Evolutionary conservation across 2,113 vertebrate genomes (phyloP), one percentile per base, ranked within the genome.

Genomic region (Toxotes chatareus): DNA sequence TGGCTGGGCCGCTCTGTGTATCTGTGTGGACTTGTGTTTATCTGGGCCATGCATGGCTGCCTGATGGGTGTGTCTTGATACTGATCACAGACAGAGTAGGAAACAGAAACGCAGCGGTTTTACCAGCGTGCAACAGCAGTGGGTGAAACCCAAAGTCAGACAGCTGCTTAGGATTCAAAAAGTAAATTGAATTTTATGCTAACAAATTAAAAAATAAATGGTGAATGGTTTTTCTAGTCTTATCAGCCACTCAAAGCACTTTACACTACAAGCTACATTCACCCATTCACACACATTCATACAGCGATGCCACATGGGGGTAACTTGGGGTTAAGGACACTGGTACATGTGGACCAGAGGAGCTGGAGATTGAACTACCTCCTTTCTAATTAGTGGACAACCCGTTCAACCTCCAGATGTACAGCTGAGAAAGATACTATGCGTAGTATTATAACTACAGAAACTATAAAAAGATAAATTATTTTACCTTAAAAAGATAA

Each of bases 1-100:
- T 57, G 80, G 75, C 76, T 59, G 82, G 34, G 75, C 80, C 36
- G 23, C 78, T 46, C 57, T 7, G 42, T 53, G 42, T 34, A 38
- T 79, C 63, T 46, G 32, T 32, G 65, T 53, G 16, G 65, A 76
- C 62, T 32, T 0, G 0, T 57, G 83, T 86, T 84, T 87, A 89
- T 92, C 78, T 86, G 66, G 70, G 83, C 61, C 83, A 21, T 9
- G 77, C 66, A 36, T 46, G 81, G 69, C 70, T 81, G 71, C 82
- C 67, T 86, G 82, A 76, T 83, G 69, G 42, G 12, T 76, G 55
- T 23, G 55, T 34, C 59, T 17, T n/a, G 67, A 80, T 74, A 44
- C 72, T 13, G 73, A 82, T 87, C 79, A 59, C 66, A 16, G 61
- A 76, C 57, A 73, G 36, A 31, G 36, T 23, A 7, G 51, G 53